Percentiles rank a stretch among this genome's conserved stretches.
phyloP scores from a whole-genome alignment of 1,140 invertebrate genomes.

The Polypedilum vanderplanki region DNA sequence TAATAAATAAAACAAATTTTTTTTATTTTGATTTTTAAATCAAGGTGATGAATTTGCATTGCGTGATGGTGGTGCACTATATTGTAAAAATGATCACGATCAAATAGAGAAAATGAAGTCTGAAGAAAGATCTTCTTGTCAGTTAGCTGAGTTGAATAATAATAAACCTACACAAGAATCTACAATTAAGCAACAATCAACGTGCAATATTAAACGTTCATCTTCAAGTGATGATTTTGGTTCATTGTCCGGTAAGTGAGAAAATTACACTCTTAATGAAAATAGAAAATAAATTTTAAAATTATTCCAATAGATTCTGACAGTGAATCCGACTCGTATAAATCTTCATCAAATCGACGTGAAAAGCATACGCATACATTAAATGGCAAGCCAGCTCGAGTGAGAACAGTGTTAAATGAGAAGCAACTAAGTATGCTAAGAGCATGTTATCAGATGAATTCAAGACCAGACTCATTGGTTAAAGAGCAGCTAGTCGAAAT shows the following conservation, averaged over 20 bases:
- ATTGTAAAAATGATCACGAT: slow-evolving; percentile 94
- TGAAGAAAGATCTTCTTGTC: slow-evolving; percentile 46
- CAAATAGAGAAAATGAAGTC: slow-evolving; percentile 68
- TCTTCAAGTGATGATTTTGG: slow-evolving; percentile 64
- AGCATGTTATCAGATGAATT: slow-evolving; percentile 94
- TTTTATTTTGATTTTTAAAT: slow-evolving; percentile 27
- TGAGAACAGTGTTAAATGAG: slow-evolving; percentile 96
- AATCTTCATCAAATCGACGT: slow-evolving; percentile 51
- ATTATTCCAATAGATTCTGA: slow-evolving; percentile 61
- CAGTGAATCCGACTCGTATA: slow-evolving; percentile 76
- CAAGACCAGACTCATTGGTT: slow-evolving; percentile 95
- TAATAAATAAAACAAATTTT: too few species aligned
- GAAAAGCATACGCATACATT: slow-evolving; percentile 53
- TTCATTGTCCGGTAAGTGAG: slow-evolving; percentile 72
- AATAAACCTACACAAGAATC: slow-evolving; percentile 56
- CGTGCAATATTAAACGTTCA: slow-evolving; percentile 69
- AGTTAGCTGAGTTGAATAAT: slow-evolving; percentile 46
- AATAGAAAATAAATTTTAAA: slow-evolving; percentile 30
- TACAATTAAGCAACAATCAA: slow-evolving; percentile 4
- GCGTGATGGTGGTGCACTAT: slow-evolving; percentile 84
- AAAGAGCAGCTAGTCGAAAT: slow-evolving; percentile 99
- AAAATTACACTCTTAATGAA: slow-evolving; percentile 29
- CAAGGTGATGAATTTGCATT: slow-evolving; percentile 93
- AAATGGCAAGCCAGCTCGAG: slow-evolving; percentile 91
- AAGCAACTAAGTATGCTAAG: slow-evolving; percentile 95